These are phyloP conservation scores for Suillia variegata DNA, from an alignment of 2,888 invertebrate genomes.

Conservation along the genomic window DNA sequence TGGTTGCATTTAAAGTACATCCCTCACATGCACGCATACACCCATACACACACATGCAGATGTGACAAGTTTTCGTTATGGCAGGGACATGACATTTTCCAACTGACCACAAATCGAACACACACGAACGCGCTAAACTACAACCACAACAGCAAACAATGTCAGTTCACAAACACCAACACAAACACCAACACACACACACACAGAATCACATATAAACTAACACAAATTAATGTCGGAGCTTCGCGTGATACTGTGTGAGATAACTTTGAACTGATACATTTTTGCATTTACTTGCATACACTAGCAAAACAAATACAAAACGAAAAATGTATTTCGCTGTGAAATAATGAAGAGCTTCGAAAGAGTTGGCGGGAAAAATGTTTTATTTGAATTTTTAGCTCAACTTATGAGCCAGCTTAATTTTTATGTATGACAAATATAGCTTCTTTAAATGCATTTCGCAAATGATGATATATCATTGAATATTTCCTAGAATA, in stretches of 20 bases:
- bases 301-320: neutral
- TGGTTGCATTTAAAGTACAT: too few relatives aligned
- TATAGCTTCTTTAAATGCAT: too few relatives aligned
- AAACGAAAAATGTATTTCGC: too few relatives aligned
- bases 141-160: conserved; percentile 20
- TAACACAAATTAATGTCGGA: too few relatives aligned
- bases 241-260: neutral
- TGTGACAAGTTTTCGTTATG: neutral
- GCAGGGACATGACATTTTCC: conserved; percentile 9
- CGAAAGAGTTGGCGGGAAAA: too few relatives aligned
- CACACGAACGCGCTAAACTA: conserved; percentile 14
- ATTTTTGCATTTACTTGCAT: neutral
- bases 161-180: neutral
- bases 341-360: too few relatives aligned
- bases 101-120: conserved; percentile 23
- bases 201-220: neutral
- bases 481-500: too few relatives aligned
- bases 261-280: neutral
- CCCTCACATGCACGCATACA: neutral
- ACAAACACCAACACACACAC: conserved; percentile 4
- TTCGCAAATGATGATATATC: too few relatives aligned
- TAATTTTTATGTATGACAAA: too few relatives aligned
- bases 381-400: too few relatives aligned
- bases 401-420: too few relatives aligned
- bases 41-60: neutral